These are phyloP conservation scores for Nyctalus aviator DNA, from an alignment of 2,797 vertebrate genomes.

Conservation along the genomic window DNA sequence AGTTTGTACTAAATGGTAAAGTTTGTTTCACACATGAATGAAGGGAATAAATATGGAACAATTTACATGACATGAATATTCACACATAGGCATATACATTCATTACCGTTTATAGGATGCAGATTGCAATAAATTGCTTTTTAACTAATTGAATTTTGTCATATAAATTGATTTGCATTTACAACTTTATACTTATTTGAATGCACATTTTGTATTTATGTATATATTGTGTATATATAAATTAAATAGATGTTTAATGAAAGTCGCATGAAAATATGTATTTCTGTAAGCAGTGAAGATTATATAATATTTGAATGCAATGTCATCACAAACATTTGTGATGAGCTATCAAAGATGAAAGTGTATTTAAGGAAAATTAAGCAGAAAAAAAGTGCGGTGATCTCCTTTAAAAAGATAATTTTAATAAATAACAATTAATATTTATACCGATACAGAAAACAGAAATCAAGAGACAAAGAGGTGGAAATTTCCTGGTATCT, in stretches of 20 bases:
- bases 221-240: too few relatives aligned
- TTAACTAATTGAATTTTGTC: constrained; percentile 64
- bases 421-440: neutral
- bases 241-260: neutral
- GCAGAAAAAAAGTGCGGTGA: neutral
- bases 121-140: constrained; percentile 57
- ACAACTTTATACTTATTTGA: constrained; percentile 63
- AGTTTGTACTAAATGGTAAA: neutral
- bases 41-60: neutral
- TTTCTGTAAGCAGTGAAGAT: neutral
- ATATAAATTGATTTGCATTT: constrained; percentile 64
- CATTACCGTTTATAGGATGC: neutral
- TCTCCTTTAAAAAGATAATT: neutral
- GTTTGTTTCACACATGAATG: neutral
- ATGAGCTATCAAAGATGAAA: neutral
- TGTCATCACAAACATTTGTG: constrained; percentile 4
- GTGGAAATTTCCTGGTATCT: neutral
- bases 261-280: neutral
- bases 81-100: neutral
- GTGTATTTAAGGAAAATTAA: neutral
- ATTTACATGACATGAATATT: neutral
- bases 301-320: neutral
- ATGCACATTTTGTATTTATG: neutral
- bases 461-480: neutral
- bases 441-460: neutral